Conservation (phyloP, 2,113 vertebrate genomes). For the Rana temporaria region DNA sequence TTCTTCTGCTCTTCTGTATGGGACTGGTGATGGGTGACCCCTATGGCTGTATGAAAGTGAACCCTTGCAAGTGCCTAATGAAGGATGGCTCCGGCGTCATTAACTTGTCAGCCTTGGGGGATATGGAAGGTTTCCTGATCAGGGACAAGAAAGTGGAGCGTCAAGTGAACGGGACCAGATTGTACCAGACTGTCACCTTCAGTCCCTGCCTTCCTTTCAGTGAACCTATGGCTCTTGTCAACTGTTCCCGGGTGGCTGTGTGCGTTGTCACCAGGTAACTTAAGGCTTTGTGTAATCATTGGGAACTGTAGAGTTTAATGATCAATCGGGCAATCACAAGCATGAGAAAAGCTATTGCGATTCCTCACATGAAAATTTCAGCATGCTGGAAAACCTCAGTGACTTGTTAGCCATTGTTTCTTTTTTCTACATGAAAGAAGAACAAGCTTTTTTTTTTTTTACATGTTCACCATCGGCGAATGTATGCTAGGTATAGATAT, state of each 20-base stretch:
- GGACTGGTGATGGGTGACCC: not conserved
- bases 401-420: too few relatives aligned
- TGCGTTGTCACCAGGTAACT: slow-evolving; percentile 70
- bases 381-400: too few relatives aligned
- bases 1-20: not conserved
- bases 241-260: slow-evolving; percentile 65
- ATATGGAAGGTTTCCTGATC: slow-evolving; percentile 67
- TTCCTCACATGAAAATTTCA: too few relatives aligned
- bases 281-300: too few relatives aligned
- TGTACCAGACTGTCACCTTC: slow-evolving; percentile 67
- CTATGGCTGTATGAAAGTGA: slow-evolving; percentile 72
- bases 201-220: slow-evolving; percentile 74
- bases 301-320: not conserved
- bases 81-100: slow-evolving; percentile 74
- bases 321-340: not conserved
- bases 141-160: slow-evolving; percentile 48
- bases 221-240: slow-evolving; percentile 60
- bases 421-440: too few relatives aligned
- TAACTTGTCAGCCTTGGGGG: slow-evolving; percentile 67
- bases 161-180: fast-evolving
- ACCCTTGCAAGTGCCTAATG: slow-evolving; percentile 76
- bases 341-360: too few relatives aligned
- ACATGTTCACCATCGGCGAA: too few relatives aligned
- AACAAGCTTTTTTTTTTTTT: too few relatives aligned
- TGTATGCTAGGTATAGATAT: too few relatives aligned